Conservation (phyloP, 2,888 invertebrate genomes). For the Nasonovia ribisnigri region DNA sequence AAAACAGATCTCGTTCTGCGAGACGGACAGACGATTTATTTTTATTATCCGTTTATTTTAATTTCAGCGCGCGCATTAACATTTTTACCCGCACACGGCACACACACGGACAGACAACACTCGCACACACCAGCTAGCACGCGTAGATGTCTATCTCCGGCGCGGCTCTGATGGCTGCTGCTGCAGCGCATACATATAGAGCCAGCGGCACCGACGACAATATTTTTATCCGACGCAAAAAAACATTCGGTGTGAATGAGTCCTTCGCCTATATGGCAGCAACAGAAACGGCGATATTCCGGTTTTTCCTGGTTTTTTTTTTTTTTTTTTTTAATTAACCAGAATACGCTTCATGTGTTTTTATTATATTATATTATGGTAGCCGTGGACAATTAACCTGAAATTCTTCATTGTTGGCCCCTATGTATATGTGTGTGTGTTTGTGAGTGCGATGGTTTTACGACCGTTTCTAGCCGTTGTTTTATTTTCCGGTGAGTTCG, state of each 20-base stretch:
- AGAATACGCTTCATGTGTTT: conserved; percentile 46
- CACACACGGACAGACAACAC: neutral
- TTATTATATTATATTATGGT: conserved; percentile 43
- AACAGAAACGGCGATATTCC: conserved; percentile 37
- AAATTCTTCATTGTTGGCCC: conserved; percentile 58
- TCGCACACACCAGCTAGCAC: neutral
- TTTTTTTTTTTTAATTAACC: conserved; percentile 62
- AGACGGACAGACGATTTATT: conserved; percentile 65
- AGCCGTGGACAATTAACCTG: conserved; percentile 55
- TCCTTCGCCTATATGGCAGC: conserved; percentile 13
- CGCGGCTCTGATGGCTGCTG: neutral
- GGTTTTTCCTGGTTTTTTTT: conserved; percentile 44
- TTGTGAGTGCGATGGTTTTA: conserved; percentile 22
- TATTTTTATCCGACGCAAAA: neutral
- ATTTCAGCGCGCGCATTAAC: conserved; percentile 53
- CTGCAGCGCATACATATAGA: neutral
- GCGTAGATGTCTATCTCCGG: conserved; percentile 56
- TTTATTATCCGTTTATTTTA: conserved; percentile 65
- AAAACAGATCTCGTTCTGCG: conserved; percentile 58
- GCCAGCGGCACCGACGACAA: conserved; percentile 26
- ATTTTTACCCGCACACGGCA: conserved; percentile 38
- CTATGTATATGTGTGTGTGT: neutral
- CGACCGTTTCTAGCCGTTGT: conserved; percentile 51
- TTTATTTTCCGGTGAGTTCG: conserved; percentile 41
- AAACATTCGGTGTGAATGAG: conserved; percentile 55